Evolutionary conservation across 2,797 vertebrate species (phyloP), one percentile per base, ranked within the genome.

Genomic region (Eulemur mongoz): DNA sequence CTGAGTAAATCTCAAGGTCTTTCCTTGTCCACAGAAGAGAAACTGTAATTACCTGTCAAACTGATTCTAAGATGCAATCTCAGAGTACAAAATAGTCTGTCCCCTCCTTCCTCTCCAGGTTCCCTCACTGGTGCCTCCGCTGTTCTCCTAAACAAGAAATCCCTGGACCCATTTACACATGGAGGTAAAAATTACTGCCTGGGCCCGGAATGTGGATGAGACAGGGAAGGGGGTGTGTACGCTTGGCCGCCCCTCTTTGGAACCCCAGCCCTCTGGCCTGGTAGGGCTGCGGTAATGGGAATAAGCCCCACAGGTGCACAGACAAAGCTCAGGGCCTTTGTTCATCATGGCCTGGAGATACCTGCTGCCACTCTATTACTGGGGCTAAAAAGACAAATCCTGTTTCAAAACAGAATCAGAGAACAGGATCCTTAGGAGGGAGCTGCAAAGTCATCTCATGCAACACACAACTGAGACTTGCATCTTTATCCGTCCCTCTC

Each of bases 281-380:
- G 70, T 35, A 69, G 67, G 54, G 61, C 57, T 17, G 45, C 40
- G 85, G 76, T 80, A 94, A 96, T 85, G 97, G 96, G 45, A 82
- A 7, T 79, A 40, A 82, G 93, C 85, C 82, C 75, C 96, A 96
- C 73, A 95, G 97, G 96, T 93, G 90, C 85, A 95, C 7, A 80
- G 79, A 95, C 94, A 97, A 97, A 95, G 88, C 70, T 70, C 38
- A 92, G 94, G 91, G 91, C 95, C 92, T 87, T 88, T 78, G 35
- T 38, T n/a, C 70, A 72, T 78, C 63, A 73, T 30, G 67, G 92
- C 88, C 65, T 61, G 90, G 73, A 45, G 85, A 54, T 69, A 63
- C 22, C 70, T 72, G 90, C 95, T 63, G 61, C 61, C 79, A 73
- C 48, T 78, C 76, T 79, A 79, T 90, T 45, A 54, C 59, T 18